These are phyloP conservation scores for Proctacanthus coquilletti DNA, from an alignment of 1,140 invertebrate genomes.

Conservation along the genomic window DNA sequence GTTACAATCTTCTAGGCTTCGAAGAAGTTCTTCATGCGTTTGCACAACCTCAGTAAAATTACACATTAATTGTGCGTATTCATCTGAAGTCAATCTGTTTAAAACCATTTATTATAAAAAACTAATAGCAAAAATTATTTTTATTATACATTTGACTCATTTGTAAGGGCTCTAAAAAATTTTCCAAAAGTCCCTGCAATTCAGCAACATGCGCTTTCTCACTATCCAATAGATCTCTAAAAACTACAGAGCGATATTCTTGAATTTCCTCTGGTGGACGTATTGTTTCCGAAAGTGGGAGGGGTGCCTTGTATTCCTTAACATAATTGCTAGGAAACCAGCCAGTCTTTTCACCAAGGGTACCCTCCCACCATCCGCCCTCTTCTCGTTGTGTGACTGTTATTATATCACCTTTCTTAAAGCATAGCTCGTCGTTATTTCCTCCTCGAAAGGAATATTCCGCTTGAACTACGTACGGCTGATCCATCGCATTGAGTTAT, in stretches of 20 bases:
- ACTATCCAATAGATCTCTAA: constrained; percentile 85
- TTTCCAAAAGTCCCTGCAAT: constrained; percentile 66
- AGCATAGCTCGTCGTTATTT: constrained; percentile 95
- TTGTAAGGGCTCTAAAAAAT: constrained; percentile 71
- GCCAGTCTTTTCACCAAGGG: constrained; percentile 81
- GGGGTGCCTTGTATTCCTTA: constrained; percentile 62
- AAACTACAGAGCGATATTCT: constrained; percentile 65
- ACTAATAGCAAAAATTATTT: constrained; percentile 2
- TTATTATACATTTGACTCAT: constrained; percentile 59
- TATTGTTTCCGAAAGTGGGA: constrained; percentile 32
- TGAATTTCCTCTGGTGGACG: constrained; percentile 49
- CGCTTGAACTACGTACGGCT: constrained; percentile 68
- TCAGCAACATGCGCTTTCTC: constrained; percentile 80
- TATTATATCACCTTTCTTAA: constrained; percentile 92
- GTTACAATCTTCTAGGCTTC: constrained; percentile 64
- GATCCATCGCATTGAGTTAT: too few relatives aligned
- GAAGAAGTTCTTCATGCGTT: constrained; percentile 63
- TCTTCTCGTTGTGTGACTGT: constrained; percentile 84
- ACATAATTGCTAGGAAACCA: constrained; percentile 99
- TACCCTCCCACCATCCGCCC: constrained; percentile 97
- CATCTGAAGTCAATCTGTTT: constrained; percentile 61
- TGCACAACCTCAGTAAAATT: constrained; percentile 79
- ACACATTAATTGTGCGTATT: constrained; percentile 71
- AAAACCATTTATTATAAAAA: constrained; percentile 1
- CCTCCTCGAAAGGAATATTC: constrained; percentile 85